Conservation (phyloP, 2,888 invertebrate genomes). For the Volucella bombylans region DNA sequence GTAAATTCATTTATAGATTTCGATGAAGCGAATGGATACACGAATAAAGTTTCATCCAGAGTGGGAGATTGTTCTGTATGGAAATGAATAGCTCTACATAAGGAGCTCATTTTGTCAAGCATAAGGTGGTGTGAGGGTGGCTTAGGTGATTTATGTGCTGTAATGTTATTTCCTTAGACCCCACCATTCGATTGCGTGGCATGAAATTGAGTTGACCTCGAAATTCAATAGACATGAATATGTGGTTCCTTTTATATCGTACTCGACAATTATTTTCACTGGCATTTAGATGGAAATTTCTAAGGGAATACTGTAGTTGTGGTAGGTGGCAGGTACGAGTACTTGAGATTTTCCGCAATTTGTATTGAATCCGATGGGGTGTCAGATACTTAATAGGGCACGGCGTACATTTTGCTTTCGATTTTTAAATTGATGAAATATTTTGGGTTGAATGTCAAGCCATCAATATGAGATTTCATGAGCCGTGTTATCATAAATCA, state of each 20-base stretch:
- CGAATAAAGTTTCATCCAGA: background rate
- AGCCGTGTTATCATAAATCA: conserved; percentile 59
- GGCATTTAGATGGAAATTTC: conserved; percentile 51
- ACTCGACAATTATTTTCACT: conserved; percentile 49
- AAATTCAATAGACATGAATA: conserved; percentile 44
- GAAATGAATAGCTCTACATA: background rate
- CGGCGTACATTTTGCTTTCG: conserved; percentile 17
- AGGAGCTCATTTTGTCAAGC: background rate
- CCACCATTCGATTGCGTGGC: conserved; percentile 27
- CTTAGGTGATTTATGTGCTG: conserved; percentile 49
- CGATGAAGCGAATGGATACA: conserved; percentile 46
- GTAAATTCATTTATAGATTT: conserved; percentile 52
- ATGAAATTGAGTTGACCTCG: conserved; percentile 62
- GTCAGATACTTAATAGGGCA: conserved; percentile 11
- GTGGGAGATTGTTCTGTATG: background rate
- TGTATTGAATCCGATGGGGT: background rate
- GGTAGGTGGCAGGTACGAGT: background rate
- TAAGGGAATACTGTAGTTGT: background rate
- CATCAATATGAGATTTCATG: conserved; percentile 42
- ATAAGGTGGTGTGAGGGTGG: conserved; percentile 11
- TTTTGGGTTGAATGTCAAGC: conserved; percentile 35
- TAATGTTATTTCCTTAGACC: conserved; percentile 40
- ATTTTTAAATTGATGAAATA: conserved; percentile 62
- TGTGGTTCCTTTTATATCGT: conserved; percentile 8
- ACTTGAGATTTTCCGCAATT: conserved; percentile 31